phyloP scores from a whole-genome alignment of 2,113 vertebrate species.

The Hippocampus mohnikei region DNA sequence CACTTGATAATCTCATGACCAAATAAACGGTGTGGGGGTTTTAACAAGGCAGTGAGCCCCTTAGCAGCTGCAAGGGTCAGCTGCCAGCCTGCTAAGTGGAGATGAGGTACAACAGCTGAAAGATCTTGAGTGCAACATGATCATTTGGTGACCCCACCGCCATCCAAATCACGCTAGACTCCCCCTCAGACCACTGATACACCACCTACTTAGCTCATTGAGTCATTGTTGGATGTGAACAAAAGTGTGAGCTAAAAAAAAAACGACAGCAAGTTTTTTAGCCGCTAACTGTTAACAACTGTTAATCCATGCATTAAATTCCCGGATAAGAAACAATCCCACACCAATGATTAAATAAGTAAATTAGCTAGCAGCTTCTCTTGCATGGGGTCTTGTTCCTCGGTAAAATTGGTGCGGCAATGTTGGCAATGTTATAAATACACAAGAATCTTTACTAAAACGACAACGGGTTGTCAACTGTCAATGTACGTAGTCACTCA shows the following conservation, averaged over 20 bases:
- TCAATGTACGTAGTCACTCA: not conserved
- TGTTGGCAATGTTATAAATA: too few species aligned
- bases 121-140: constrained; percentile 23
- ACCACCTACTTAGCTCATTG: not conserved
- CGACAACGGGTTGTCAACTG: too few species aligned
- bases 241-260: not conserved
- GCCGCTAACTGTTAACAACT: not conserved
- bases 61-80: constrained; percentile 12
- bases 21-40: not conserved
- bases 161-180: constrained; percentile 15
- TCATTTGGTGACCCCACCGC: constrained; percentile 12
- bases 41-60: not conserved
- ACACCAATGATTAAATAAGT: too few species aligned
- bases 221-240: too few species aligned
- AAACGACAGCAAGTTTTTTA: not conserved
- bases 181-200: not conserved
- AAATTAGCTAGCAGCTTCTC: too few species aligned
- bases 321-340: too few species aligned
- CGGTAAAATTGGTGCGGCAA: too few species aligned
- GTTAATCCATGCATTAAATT: too few species aligned
- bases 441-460: too few species aligned
- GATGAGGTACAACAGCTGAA: constrained; percentile 33
- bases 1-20: not conserved
- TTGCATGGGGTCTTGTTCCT: too few species aligned
- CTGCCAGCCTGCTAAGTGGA: constrained; percentile 8